Conservation (phyloP, 1,140 invertebrate species). For the Daktulosphaira vitifoliae region DNA sequence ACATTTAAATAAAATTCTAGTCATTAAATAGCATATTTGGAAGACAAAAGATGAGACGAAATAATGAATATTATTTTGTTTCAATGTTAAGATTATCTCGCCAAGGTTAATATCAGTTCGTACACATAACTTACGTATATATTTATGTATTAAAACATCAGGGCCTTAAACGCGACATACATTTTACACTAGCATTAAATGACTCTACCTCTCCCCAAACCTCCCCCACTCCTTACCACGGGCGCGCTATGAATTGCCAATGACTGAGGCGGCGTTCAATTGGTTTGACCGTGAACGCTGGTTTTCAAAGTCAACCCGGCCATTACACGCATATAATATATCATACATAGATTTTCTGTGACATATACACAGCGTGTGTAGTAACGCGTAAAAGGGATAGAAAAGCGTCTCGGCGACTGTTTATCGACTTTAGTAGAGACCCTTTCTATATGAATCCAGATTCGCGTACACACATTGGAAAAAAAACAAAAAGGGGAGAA, state of each 20-base stretch:
- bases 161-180: too few species aligned
- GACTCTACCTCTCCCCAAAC: background rate
- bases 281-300: conserved; percentile 23
- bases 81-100: too few species aligned
- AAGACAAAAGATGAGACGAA: too few species aligned
- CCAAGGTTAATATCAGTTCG: too few species aligned
- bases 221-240: background rate
- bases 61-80: too few species aligned
- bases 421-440: conserved; percentile 10
- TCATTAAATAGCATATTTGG: too few species aligned
- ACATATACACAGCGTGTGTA: background rate
- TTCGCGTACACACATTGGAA: background rate
- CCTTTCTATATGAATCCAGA: background rate
- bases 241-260: background rate
- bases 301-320: conserved; percentile 19
- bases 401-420: background rate
- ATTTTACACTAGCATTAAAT: too few species aligned
- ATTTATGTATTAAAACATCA: too few species aligned
- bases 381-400: background rate
- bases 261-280: background rate
- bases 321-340: background rate
- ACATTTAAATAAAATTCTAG: too few species aligned
- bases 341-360: too few species aligned
- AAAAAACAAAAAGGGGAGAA: too few species aligned
- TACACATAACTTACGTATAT: too few species aligned